phyloP scores from a whole-genome alignment of 2,888 invertebrate species.

The Deilephila porcellus region DNA sequence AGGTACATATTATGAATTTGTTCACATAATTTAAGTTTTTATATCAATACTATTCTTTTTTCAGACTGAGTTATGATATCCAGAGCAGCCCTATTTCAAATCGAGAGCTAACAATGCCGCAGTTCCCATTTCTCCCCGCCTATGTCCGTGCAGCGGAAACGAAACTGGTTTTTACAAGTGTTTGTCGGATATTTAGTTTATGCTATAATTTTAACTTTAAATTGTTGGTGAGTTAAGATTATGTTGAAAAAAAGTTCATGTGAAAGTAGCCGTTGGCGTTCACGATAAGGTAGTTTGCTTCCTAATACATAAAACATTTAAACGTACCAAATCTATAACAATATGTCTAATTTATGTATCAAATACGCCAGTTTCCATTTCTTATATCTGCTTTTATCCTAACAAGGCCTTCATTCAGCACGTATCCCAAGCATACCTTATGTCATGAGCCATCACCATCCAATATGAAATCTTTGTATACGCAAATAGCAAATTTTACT shows the following conservation, averaged over 20 bases:
- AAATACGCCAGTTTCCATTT: too few relatives aligned
- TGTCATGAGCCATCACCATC: neutral
- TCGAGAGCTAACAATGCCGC: constrained; percentile 21
- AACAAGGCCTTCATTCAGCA: neutral
- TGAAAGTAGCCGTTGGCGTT: neutral
- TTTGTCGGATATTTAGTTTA: constrained; percentile 1
- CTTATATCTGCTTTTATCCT: neutral
- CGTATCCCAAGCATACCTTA: neutral
- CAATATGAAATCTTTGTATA: neutral
- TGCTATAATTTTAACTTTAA: neutral
- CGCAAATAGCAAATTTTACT: neutral
- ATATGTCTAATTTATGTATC: too few relatives aligned
- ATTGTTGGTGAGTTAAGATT: neutral
- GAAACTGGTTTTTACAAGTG: constrained; percentile 21
- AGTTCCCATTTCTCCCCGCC: constrained; percentile 17
- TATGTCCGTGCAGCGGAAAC: constrained; percentile 11
- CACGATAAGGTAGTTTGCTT: too few relatives aligned
- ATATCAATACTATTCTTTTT: too few relatives aligned
- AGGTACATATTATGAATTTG: too few relatives aligned
- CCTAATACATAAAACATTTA: too few relatives aligned
- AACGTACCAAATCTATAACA: too few relatives aligned
- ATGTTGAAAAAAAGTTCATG: neutral
- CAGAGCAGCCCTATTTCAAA: neutral
- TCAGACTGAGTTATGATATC: neutral
- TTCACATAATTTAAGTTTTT: too few relatives aligned